Conservation (phyloP, 2,888 invertebrate species). For the Tipula lateralis region DNA sequence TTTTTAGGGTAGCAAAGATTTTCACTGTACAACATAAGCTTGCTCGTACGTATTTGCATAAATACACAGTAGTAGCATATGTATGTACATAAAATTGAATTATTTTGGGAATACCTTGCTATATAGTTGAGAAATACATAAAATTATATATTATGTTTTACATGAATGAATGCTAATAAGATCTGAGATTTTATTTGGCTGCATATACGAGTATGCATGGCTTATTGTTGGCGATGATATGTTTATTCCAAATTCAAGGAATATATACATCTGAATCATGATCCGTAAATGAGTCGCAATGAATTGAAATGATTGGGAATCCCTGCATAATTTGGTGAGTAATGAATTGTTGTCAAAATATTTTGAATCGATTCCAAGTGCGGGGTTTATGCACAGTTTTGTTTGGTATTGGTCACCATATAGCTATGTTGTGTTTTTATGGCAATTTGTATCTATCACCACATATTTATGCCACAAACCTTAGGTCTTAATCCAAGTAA, state of each 20-base stretch:
- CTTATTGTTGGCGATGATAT: not conserved
- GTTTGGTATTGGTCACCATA: too few species aligned
- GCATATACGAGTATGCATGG: too few species aligned
- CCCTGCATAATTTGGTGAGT: not conserved
- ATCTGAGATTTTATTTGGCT: not conserved
- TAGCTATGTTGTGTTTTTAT: too few species aligned
- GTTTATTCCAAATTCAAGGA: too few species aligned
- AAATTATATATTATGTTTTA: not conserved
- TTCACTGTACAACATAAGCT: not conserved
- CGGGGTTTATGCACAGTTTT: not conserved
- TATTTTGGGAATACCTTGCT: not conserved
- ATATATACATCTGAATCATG: too few species aligned
- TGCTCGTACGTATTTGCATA: not conserved
- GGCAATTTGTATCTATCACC: too few species aligned
- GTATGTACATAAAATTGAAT: slow-evolving; percentile 11
- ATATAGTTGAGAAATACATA: not conserved
- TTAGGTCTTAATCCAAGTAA: too few species aligned
- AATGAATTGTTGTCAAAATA: not conserved
- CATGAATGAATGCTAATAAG: slow-evolving; percentile 16
- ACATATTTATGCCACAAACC: too few species aligned
- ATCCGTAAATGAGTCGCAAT: too few species aligned
- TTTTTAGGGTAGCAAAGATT: not conserved
- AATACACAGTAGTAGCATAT: not conserved
- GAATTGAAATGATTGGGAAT: too few species aligned
- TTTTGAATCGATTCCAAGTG: not conserved